Evolutionary conservation across 2,888 invertebrate genomes (phyloP), one percentile per base, ranked within the genome.

Genomic region (Mycogona germanica): DNA sequence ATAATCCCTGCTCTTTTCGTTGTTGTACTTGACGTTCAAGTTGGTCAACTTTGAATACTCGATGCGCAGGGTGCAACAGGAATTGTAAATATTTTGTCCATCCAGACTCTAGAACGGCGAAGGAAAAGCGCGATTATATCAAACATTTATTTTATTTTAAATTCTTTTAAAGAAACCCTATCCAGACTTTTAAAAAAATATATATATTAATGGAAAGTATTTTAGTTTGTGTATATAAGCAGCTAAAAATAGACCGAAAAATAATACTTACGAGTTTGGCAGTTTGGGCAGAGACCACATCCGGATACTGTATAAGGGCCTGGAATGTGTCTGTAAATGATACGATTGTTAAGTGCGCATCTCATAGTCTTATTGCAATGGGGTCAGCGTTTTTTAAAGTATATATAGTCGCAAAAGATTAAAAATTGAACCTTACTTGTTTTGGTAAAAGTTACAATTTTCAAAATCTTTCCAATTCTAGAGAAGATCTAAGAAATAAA

Each of bases 401-500:
- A 23, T 45, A n/a, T 19, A 51, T 63, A 82, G 21, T 44, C 14
- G 44, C 25, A n/a, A n/a, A n/a, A n/a, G n/a, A n/a, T n/a, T n/a
- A 14, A 46, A 37, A 30, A 38, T 3, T 29, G 37, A 37, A 6
- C 14, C 88, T 87, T 79, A 92, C 96, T 95, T 74, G 98, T 98
- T 78, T 98, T 99, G 67, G 92, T 97, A 78, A 98, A 99, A 65
- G 97, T 99, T 70, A 99, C 97, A 68, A 99, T 97, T 76, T 97
- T 96, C 68, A 97, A 79, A 67, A 99, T 96, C 76, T 95, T 96
- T 66, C 98, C 98, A 73, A 88, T 96, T 64, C 96, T 83, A 66
- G 93, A 91, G 79, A 98, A 98, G 73, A 98, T 93, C 79, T 96
- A 84, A 78, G 78, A 59, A 65, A 63, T 64, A 62, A 63, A 61